Evolutionary conservation across 2,113 vertebrate species (phyloP).

Genomic region (Toxostoma redivivum): DNA sequence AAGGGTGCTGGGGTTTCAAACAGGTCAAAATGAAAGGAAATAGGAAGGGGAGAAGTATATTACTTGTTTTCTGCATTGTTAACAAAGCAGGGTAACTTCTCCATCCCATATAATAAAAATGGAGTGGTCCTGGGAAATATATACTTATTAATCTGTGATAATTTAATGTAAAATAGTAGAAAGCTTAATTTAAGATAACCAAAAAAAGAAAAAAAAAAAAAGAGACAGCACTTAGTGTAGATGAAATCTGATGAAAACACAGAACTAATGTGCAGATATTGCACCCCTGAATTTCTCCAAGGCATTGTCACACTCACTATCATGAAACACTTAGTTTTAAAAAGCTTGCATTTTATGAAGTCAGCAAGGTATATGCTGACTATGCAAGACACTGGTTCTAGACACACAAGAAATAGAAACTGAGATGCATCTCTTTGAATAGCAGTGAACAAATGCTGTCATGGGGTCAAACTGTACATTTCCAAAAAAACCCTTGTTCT

Average conservation of each 20-base stretch:
- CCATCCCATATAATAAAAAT: background rate
- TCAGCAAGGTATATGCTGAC: background rate
- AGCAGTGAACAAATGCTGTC: background rate
- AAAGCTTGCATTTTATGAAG: background rate
- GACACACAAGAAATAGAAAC: background rate
- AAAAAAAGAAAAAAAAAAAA: background rate
- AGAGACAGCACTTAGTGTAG: background rate
- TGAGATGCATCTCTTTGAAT: background rate
- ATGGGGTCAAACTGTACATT: background rate
- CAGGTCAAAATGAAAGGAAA: background rate
- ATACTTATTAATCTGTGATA: background rate
- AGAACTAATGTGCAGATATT: background rate
- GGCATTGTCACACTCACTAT: background rate
- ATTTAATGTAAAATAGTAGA: background rate
- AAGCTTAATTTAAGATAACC: background rate
- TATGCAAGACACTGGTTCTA: background rate
- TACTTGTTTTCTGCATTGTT: background rate
- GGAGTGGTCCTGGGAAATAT: background rate
- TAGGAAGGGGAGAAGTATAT: accelerated
- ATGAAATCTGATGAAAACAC: background rate
- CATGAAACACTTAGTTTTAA: background rate
- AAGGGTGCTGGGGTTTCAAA: background rate
- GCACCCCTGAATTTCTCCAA: background rate
- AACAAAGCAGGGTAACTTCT: background rate
- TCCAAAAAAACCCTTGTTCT: background rate